Evolutionary conservation across 2,113 vertebrate genomes (phyloP).

Genomic region (rat (Rattus norvegicus)): DNA sequence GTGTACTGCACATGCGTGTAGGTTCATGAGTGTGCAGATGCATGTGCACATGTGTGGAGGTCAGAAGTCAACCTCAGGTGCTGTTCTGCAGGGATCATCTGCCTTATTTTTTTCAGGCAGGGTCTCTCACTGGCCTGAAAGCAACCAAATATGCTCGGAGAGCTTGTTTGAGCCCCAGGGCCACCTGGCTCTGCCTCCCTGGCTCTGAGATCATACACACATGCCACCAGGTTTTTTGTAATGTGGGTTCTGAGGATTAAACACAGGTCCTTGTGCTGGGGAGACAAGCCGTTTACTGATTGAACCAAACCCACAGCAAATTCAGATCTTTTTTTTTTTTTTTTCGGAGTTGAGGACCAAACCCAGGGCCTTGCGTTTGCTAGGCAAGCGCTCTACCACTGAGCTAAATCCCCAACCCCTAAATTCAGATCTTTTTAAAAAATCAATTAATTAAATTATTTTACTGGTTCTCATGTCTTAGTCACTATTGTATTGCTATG

Average conservation of each 20-base stretch:
- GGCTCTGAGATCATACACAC: not conserved
- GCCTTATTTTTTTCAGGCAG: not conserved
- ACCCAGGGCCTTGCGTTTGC: no score
- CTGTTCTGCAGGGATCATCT: not conserved
- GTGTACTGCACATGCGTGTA: not conserved
- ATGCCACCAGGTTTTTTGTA: not conserved
- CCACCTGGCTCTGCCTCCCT: not conserved
- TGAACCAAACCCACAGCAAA: not conserved
- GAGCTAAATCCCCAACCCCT: no score
- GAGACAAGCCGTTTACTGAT: not conserved
- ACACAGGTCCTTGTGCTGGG: not conserved
- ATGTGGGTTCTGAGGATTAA: not conserved
- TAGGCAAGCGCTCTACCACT: no score
- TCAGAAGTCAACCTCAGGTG: not conserved
- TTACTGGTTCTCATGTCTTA: not conserved
- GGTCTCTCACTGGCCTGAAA: not conserved
- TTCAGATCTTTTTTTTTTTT: no score
- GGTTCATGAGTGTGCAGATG: not conserved
- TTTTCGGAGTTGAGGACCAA: no score
- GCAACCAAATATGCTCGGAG: not conserved
- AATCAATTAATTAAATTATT: not conserved
- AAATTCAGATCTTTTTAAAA: not conserved
- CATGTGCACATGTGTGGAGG: not conserved
- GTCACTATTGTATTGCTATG: not conserved
- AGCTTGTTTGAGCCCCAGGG: not conserved